Percentiles rank a stretch among this genome's conserved stretches.
phyloP scores from a whole-genome alignment of 2,797 vertebrate species.

The Chelon auratus region DNA sequence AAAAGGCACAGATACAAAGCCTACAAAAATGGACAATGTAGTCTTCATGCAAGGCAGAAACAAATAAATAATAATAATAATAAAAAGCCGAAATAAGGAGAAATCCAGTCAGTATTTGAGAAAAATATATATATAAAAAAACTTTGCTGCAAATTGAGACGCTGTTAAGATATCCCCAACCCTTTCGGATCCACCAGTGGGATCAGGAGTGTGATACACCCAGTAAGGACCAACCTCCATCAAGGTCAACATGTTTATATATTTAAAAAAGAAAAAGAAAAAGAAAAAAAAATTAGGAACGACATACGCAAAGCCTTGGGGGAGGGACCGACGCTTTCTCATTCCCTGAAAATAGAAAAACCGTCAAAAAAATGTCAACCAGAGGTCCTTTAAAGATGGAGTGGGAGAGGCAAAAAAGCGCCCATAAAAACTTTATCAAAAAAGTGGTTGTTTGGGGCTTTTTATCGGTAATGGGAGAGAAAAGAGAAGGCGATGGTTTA shows the following conservation, averaged over 20 bases:
- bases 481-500: slow-evolving; percentile 83
- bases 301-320: slow-evolving; percentile 84
- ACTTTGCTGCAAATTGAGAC: slow-evolving; percentile 94
- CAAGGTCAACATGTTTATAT: slow-evolving; percentile 78
- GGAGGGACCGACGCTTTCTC: slow-evolving; percentile 77
- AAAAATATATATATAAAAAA: slow-evolving; percentile 13
- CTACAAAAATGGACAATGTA: slow-evolving; percentile 84
- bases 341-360: slow-evolving; percentile 90
- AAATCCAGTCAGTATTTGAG: slow-evolving; percentile 87
- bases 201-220: slow-evolving; percentile 94
- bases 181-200: slow-evolving; percentile 92
- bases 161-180: slow-evolving; percentile 77
- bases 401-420: slow-evolving; percentile 85
- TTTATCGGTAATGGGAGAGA: slow-evolving; percentile 88
- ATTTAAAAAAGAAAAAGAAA: slow-evolving; percentile 76
- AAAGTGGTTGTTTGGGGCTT: slow-evolving; percentile 91
- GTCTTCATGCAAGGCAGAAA: slow-evolving; percentile 90
- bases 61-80: slow-evolving; percentile 71
- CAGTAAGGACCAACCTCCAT: slow-evolving; percentile 88
- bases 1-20: slow-evolving; percentile 84
- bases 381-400: slow-evolving; percentile 76
- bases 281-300: slow-evolving; percentile 81
- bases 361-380: slow-evolving; percentile 87
- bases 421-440: slow-evolving; percentile 88
- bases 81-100: slow-evolving; percentile 77